Conservation (phyloP, 2,113 vertebrate genomes). For the Sorex araneus region DNA sequence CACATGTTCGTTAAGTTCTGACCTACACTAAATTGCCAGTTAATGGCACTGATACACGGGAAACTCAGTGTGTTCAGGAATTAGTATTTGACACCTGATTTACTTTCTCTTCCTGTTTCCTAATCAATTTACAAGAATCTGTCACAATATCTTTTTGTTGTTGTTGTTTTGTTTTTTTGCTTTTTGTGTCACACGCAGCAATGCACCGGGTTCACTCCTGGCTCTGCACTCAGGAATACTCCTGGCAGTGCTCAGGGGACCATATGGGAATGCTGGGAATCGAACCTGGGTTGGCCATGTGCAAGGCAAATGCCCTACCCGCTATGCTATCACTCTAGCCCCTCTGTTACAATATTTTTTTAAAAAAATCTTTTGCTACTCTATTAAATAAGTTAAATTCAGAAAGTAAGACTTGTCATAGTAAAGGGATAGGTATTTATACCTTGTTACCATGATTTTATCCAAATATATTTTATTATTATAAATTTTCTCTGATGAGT, state of each 20-base stretch:
- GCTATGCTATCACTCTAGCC: too few relatives aligned
- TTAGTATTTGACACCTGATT: not conserved
- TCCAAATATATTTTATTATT: not conserved
- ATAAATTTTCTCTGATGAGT: conserved; percentile 25
- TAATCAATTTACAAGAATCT: not conserved
- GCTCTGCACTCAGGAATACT: too few relatives aligned
- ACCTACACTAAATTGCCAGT: not conserved
- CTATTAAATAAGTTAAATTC: not conserved
- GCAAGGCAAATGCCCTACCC: too few relatives aligned
- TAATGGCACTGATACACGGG: not conserved
- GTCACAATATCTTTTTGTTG: too few relatives aligned
- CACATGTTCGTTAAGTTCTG: not conserved
- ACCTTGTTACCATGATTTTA: not conserved
- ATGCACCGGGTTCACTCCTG: too few relatives aligned
- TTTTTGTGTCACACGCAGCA: too few relatives aligned
- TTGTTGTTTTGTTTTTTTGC: too few relatives aligned
- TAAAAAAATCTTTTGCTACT: conserved; percentile 5
- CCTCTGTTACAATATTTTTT: too few relatives aligned
- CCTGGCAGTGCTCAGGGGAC: too few relatives aligned
- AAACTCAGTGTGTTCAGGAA: not conserved
- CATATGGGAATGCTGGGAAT: too few relatives aligned
- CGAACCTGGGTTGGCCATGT: too few relatives aligned
- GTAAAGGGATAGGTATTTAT: not conserved
- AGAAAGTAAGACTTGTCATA: not conserved
- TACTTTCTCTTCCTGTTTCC: not conserved